These are phyloP conservation scores for Molothrus aeneus DNA, from an alignment of 2,797 vertebrate species.

Conservation along the genomic window DNA sequence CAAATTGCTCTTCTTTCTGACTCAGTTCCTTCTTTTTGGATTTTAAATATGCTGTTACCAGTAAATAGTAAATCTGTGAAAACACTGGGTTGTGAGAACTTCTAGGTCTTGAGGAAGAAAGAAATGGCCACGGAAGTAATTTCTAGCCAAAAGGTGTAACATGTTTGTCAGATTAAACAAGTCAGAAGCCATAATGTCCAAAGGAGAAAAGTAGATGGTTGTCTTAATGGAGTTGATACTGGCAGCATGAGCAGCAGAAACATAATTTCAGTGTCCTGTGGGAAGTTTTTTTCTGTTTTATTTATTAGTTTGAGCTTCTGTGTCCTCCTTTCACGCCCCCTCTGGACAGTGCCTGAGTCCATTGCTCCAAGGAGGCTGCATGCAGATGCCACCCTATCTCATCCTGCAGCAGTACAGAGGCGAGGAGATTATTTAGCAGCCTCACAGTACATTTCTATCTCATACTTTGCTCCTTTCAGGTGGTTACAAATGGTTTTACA, in stretches of 20 bases:
- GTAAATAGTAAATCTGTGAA: background rate
- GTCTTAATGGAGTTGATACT: background rate
- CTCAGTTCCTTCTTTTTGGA: background rate
- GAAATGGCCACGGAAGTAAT: background rate
- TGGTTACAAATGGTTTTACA: background rate
- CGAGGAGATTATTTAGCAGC: background rate
- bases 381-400: accelerated
- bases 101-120: background rate
- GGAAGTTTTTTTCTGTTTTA: background rate
- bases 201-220: background rate
- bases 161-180: background rate
- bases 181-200: background rate
- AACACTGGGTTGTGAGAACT: background rate
- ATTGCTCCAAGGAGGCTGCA: background rate
- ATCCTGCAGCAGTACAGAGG: background rate
- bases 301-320: background rate
- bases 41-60: background rate
- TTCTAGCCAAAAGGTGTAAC: background rate
- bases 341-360: background rate
- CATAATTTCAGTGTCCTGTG: background rate
- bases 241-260: background rate
- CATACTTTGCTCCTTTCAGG: background rate
- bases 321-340: background rate
- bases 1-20: background rate
- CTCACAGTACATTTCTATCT: background rate